Evolutionary conservation across 2,113 vertebrate species (phyloP), one percentile per base, ranked within the genome.

Genomic region (Megaptera novaeangliae): DNA sequence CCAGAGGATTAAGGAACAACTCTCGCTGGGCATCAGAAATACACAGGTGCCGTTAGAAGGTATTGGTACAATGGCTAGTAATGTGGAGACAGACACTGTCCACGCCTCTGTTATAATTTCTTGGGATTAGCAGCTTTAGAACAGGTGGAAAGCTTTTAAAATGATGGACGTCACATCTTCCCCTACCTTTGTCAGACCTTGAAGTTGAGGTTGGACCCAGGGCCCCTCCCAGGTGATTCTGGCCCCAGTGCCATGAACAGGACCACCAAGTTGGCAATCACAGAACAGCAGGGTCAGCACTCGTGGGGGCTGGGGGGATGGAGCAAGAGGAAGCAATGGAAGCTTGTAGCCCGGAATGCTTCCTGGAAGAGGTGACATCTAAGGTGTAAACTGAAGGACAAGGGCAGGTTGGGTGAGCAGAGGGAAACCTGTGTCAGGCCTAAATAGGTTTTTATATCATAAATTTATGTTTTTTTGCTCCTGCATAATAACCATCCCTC

Each of bases 221-320:
- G 18, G 8, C 3, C 68, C 31, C 68, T 92, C 27, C 14, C 44
- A 13, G 14, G 9, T 46, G 3, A 39, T 84, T 95, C 31, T 64
- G 25, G 14, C 18, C 21, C 18, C 23, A 27, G 1, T n/a, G 34
- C 29, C n/a, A n/a, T 75, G 52, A n/a, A 34, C 6, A 13, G 9
- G 12, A 4, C 39, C 20, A 41, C 29, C 18, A 59, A 2, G 8
- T 0, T 68, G 52, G 2, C 74, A 2, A 46, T 91, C 18, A 44
- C 6, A n/a, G 52, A 49, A 15, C 10, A 87, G 14, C 8, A 0
- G 66, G 12, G 3, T 68, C 18, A 23, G 9, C 21, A 57, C 8
- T 2, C 49, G 9, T 17, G 44, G 41, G 12, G 0, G 10, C 10
- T 49, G 27, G 11, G 20, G 25, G 4, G 6, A 10, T 15, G 34